Percentiles rank a stretch among this genome's conserved stretches.
Conservation (phyloP, 2,888 invertebrate species). For the Melinaea menophilus region DNA sequence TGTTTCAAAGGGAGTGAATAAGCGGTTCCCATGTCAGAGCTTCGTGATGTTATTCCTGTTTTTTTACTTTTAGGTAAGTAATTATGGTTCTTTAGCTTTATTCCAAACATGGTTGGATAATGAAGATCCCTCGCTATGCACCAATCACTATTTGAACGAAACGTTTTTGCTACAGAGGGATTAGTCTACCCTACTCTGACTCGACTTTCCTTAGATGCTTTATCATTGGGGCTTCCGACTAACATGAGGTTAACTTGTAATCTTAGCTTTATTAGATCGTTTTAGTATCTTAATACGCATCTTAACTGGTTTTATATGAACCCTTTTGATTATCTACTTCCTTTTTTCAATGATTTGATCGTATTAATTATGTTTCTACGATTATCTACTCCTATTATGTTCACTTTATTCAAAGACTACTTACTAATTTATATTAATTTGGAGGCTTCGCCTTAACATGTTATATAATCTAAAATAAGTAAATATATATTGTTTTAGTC, state of each 20-base stretch:
- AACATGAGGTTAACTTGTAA: slow-evolving; percentile 79
- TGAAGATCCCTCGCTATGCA: slow-evolving; percentile 73
- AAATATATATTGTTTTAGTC: no score
- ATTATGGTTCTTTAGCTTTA: slow-evolving; percentile 69
- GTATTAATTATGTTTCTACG: no score
- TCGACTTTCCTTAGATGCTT: slow-evolving; percentile 76
- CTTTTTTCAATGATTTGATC: no score
- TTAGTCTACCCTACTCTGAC: slow-evolving; percentile 71
- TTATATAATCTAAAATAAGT: no score
- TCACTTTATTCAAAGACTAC: no score
- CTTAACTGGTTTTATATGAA: no score
- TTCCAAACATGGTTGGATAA: slow-evolving; percentile 74
- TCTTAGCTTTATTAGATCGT: slow-evolving; percentile 74
- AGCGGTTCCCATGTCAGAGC: no score
- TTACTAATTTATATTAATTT: no score
- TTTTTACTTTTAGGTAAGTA: slow-evolving; percentile 31
- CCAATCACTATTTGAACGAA: slow-evolving; percentile 75
- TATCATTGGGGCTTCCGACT: slow-evolving; percentile 76
- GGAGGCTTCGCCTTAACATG: no score
- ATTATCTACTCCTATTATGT: no score
- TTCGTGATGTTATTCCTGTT: slow-evolving; percentile 4
- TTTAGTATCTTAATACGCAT: slow-evolving; percentile 58
- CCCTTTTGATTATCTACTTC: no score
- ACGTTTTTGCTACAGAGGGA: slow-evolving; percentile 79
- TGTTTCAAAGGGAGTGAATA: no score